A percentile compares a stretch with the other conserved stretches of the same genome.
These are phyloP conservation scores for Andrena bucephala DNA, from an alignment of 2,888 invertebrate genomes.

Conservation along the genomic window DNA sequence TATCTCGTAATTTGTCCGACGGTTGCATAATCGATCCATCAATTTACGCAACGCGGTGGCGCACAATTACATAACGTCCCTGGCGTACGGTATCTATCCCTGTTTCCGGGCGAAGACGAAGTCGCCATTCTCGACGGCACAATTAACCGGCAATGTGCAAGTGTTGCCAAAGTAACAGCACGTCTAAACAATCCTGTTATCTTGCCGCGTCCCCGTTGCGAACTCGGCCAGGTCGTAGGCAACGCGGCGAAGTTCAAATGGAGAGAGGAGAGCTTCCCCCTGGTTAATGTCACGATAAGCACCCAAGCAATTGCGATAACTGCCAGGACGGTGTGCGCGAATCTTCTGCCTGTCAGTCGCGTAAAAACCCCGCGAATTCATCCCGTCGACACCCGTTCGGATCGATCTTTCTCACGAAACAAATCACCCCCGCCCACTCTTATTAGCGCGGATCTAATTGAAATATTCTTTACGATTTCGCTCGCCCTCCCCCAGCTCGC, in stretches of 20 bases:
- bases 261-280: slow-evolving; percentile 40
- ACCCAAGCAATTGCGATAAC: slow-evolving; percentile 56
- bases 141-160: slow-evolving; percentile 70
- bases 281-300: slow-evolving; percentile 60
- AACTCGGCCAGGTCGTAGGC: slow-evolving; percentile 68
- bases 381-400: background rate
- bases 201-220: slow-evolving; percentile 61
- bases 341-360: slow-evolving; percentile 1
- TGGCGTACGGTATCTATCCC: slow-evolving; percentile 59
- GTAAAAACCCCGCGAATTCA: background rate
- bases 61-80: slow-evolving; percentile 48
- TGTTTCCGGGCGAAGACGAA: slow-evolving; percentile 59
- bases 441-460: slow-evolving; percentile 1
- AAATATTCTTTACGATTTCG: slow-evolving; percentile 18
- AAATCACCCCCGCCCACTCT: background rate
- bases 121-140: slow-evolving; percentile 63
- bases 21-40: slow-evolving; percentile 38
- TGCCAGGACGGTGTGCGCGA: background rate
- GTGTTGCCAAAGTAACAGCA: slow-evolving; percentile 59
- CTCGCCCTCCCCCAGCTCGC: background rate
- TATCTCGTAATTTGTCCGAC: slow-evolving; percentile 46
- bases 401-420: background rate
- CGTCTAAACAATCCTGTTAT: slow-evolving; percentile 70
- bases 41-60: slow-evolving; percentile 29
- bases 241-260: slow-evolving; percentile 64